phyloP scores from a whole-genome alignment of 2,797 vertebrate species.

The Hemibagrus guttatus region DNA sequence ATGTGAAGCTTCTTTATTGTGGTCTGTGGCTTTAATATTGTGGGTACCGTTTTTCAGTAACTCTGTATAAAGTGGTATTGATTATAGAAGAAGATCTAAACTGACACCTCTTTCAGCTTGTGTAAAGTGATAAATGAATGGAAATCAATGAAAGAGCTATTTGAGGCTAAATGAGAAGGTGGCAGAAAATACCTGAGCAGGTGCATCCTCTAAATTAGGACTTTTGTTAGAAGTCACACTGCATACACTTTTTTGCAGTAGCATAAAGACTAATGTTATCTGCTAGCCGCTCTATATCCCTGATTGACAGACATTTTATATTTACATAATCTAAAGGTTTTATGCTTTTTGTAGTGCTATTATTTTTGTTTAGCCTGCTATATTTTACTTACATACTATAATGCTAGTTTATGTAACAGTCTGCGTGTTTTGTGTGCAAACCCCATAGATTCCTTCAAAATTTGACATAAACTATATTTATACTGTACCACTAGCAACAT shows the following conservation, averaged over 20 bases:
- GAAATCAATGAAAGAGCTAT: constrained; percentile 51
- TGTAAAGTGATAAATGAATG: constrained; percentile 58
- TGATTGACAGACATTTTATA: neutral
- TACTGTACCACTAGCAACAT: neutral
- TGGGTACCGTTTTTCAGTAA: constrained; percentile 10
- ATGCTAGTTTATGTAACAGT: neutral
- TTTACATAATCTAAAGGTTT: neutral
- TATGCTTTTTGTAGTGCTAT: too few species aligned
- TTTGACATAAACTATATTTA: neutral
- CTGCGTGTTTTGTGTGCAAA: neutral
- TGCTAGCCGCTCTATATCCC: neutral
- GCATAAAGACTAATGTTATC: neutral
- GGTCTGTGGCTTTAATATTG: constrained; percentile 1
- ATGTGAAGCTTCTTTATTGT: neutral
- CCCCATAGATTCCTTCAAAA: neutral
- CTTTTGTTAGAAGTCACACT: neutral
- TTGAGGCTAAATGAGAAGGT: neutral
- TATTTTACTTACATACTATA: neutral
- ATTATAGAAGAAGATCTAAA: constrained; percentile 63
- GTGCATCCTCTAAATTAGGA: neutral
- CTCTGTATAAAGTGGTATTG: constrained; percentile 53
- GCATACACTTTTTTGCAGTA: neutral
- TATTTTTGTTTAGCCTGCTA: too few species aligned
- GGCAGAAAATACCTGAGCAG: neutral
- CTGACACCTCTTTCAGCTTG: constrained; percentile 63